Percentiles rank a stretch among this genome's conserved stretches.
Conservation (phyloP, 2,113 vertebrate species). For the Callipepla squamata region DNA sequence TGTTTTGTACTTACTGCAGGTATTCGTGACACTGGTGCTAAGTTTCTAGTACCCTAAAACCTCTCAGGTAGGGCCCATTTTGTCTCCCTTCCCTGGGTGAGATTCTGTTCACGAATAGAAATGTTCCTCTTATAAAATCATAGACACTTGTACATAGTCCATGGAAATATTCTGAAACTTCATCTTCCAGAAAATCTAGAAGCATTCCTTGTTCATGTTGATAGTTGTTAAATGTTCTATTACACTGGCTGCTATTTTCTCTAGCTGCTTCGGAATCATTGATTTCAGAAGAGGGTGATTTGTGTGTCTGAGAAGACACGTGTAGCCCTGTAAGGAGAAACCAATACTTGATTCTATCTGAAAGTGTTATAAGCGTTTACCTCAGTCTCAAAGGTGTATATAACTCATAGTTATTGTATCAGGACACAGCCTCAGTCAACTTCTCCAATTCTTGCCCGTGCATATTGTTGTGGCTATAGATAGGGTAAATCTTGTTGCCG, state of each 20-base stretch:
- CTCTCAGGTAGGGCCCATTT: not conserved
- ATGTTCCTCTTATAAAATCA: not conserved
- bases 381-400: not conserved
- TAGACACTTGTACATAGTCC: not conserved
- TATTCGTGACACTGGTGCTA: not conserved
- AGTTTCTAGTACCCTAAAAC: not conserved
- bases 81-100: not conserved
- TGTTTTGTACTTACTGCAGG: not conserved
- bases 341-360: not conserved
- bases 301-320: not conserved
- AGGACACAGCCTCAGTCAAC: not conserved
- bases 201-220: not conserved
- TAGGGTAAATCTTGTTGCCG: not conserved
- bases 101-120: not conserved
- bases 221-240: fast-evolving
- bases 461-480: fast-evolving
- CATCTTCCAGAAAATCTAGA: not conserved
- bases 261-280: not conserved
- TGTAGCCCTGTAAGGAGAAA: not conserved
- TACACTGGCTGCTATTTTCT: not conserved
- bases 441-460: not conserved
- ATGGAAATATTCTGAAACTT: not conserved
- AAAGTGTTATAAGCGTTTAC: not conserved
- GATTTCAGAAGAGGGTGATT: not conserved
- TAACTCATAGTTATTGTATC: not conserved